Conservation (phyloP, 2,797 vertebrate genomes). For the Acanthurus lineatus region DNA sequence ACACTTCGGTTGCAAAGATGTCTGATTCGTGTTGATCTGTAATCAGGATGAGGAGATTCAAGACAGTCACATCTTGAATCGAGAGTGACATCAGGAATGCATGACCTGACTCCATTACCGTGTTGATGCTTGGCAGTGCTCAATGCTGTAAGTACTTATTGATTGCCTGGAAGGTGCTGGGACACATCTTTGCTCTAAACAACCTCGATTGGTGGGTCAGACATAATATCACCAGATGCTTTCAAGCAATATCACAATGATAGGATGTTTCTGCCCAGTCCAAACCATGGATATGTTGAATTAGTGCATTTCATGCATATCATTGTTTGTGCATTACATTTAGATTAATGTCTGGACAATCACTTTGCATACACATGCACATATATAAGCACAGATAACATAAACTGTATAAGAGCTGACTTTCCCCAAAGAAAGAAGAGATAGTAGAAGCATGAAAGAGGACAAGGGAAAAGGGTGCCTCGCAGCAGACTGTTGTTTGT, state of each 20-base stretch:
- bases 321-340: too few species aligned
- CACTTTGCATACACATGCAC: too few species aligned
- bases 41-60: background rate
- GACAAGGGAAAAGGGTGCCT: too few species aligned
- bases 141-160: constrained; percentile 4
- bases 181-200: background rate
- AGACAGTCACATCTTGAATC: background rate
- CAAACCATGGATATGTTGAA: too few species aligned
- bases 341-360: too few species aligned
- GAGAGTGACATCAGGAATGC: background rate
- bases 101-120: background rate
- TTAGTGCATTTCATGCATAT: too few species aligned
- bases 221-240: background rate
- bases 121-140: background rate
- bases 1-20: background rate
- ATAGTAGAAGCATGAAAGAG: too few species aligned
- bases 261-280: background rate
- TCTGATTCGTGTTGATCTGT: background rate
- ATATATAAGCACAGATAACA: too few species aligned
- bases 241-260: background rate
- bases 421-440: too few species aligned
- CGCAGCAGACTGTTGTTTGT: too few species aligned
- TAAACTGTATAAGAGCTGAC: too few species aligned
- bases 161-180: background rate
- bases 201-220: background rate